Conservation (phyloP, 2,797 vertebrate genomes). For the Enoplosus armatus region DNA sequence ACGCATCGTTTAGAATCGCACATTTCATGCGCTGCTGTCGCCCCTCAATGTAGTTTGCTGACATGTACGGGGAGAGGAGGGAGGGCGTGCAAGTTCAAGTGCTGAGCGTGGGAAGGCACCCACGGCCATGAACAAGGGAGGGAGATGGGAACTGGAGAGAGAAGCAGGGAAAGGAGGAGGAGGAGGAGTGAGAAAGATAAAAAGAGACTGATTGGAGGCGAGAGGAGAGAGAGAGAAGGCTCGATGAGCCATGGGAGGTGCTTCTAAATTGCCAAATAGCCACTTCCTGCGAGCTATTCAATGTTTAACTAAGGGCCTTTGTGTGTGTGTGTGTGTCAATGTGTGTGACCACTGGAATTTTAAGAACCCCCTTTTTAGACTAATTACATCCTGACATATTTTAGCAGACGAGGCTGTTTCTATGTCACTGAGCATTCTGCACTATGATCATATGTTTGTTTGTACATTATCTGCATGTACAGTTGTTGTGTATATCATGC, state of each 20-base stretch:
- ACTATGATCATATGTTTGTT: conserved; percentile 26
- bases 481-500: background rate
- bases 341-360: conserved; percentile 80
- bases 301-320: conserved; percentile 75
- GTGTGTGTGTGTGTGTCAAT: conserved; percentile 71
- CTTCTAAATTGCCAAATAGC: conserved; percentile 77
- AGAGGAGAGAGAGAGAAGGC: conserved; percentile 62
- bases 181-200: conserved; percentile 63
- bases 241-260: conserved; percentile 77
- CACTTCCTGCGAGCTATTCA: conserved; percentile 82
- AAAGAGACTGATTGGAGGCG: conserved; percentile 68
- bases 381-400: conserved; percentile 79
- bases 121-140: conserved; percentile 55
- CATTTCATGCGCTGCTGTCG: conserved; percentile 53
- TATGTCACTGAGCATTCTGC: conserved; percentile 63
- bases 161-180: conserved; percentile 39
- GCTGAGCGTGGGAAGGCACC: conserved; percentile 79
- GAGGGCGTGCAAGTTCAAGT: conserved; percentile 70
- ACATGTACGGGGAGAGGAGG: conserved; percentile 46
- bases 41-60: conserved; percentile 56
- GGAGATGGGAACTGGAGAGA: conserved; percentile 62
- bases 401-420: conserved; percentile 63
- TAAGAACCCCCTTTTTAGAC: conserved; percentile 75
- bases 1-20: conserved; percentile 26
- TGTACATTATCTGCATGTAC: background rate